These are phyloP conservation scores for Mizuhopecten yessoensis DNA, from an alignment of 1,140 invertebrate genomes.

Conservation along the genomic window DNA sequence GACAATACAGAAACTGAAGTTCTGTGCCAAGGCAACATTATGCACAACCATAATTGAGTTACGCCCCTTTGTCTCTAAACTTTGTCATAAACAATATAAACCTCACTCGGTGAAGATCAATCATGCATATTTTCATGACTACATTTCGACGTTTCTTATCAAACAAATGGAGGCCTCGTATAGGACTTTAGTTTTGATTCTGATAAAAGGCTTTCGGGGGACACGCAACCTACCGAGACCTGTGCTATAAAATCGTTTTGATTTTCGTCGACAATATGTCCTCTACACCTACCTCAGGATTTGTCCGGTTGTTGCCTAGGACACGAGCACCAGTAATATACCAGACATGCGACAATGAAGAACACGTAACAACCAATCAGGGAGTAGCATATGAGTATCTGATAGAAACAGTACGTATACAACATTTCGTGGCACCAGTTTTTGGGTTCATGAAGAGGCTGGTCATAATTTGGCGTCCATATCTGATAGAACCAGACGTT, in stretches of 20 bases:
- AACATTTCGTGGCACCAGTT: constrained; percentile 75
- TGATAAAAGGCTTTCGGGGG: not conserved
- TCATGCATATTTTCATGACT: too few relatives aligned
- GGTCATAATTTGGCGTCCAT: constrained; percentile 75
- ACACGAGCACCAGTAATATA: not conserved
- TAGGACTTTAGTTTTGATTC: not conserved
- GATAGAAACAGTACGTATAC: constrained; percentile 83
- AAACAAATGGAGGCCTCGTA: not conserved
- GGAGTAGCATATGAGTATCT: constrained; percentile 86
- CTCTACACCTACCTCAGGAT: not conserved
- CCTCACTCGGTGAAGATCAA: not conserved
- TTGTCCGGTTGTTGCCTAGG: not conserved
- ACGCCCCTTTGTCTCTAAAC: not conserved
- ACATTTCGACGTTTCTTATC: not conserved
- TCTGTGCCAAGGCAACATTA: not conserved
- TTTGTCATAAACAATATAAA: not conserved
- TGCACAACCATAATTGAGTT: not conserved
- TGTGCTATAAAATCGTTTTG: not conserved
- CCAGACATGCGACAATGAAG: not conserved
- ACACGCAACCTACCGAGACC: not conserved
- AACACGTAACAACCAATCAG: constrained; percentile 81
- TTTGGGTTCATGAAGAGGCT: constrained; percentile 85
- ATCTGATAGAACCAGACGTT: constrained; percentile 65
- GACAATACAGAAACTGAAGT: too few relatives aligned
- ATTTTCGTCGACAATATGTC: not conserved